A percentile compares a stretch with the other conserved stretches of the same genome.
These are phyloP conservation scores for Syngnathus acus DNA, from an alignment of 2,797 vertebrate species.

Conservation along the genomic window DNA sequence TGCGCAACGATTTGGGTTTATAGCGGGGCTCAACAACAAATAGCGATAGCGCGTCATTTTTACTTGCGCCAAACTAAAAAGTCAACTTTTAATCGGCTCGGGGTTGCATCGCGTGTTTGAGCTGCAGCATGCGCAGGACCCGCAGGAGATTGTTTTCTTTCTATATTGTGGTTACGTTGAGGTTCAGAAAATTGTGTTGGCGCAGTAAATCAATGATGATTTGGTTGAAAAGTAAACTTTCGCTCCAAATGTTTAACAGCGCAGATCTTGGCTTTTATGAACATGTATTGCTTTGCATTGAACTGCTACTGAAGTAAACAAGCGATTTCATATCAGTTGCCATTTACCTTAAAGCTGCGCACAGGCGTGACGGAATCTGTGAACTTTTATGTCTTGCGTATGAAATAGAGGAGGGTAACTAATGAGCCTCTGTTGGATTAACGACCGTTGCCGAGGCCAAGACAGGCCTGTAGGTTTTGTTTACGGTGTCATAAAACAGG, in stretches of 20 bases:
- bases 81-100: neutral
- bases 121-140: neutral
- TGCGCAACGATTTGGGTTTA: neutral
- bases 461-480: slow-evolving; percentile 51
- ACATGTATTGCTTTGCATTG: neutral
- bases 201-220: too few species aligned
- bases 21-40: neutral
- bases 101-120: neutral
- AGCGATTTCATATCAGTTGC: neutral
- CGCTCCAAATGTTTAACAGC: too few species aligned
- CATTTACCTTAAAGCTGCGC: slow-evolving; percentile 4
- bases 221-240: too few species aligned
- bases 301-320: slow-evolving; percentile 1
- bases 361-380: slow-evolving; percentile 1
- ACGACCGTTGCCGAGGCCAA: slow-evolving; percentile 15
- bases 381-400: slow-evolving; percentile 9
- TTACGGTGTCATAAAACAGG: slow-evolving; percentile 62
- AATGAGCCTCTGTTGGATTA: slow-evolving; percentile 32
- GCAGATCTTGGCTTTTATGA: too few species aligned
- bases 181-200: too few species aligned
- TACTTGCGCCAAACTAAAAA: neutral
- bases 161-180: too few species aligned
- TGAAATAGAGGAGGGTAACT: slow-evolving; percentile 6
- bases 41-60: neutral
- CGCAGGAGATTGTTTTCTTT: neutral